Evolutionary conservation across 1,140 invertebrate genomes (phyloP).

Genomic region (Eciton burchellii): DNA sequence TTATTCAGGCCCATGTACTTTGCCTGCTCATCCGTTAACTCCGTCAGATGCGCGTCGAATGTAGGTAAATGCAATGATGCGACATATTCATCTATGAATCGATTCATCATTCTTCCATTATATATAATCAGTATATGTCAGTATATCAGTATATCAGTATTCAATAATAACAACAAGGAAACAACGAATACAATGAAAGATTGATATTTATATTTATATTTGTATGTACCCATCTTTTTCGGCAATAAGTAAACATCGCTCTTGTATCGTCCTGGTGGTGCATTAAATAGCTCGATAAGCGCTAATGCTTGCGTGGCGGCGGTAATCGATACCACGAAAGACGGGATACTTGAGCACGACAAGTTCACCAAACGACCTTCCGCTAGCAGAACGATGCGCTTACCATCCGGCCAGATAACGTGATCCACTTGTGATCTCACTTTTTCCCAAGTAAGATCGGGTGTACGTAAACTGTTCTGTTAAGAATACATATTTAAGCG

Average conservation of each 20-base stretch:
- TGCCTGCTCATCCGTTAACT: constrained; percentile 98
- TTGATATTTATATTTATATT: neutral
- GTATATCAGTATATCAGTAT: too few relatives aligned
- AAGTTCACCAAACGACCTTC: constrained; percentile 98
- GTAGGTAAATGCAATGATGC: constrained; percentile 97
- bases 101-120: neutral
- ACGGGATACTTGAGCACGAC: constrained; percentile 98
- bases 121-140: too few relatives aligned
- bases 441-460: constrained; percentile 98
- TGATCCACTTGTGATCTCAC: constrained; percentile 99
- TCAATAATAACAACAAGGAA: too few relatives aligned
- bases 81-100: constrained; percentile 95
- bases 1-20: constrained; percentile 99
- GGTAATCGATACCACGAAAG: constrained; percentile 98
- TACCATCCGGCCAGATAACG: constrained; percentile 98
- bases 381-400: constrained; percentile 95
- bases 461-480: constrained; percentile 95
- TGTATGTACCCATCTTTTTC: constrained; percentile 97
- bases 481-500: constrained; percentile 77
- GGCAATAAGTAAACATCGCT: constrained; percentile 97
- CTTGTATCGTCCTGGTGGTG: constrained; percentile 97
- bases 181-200: constrained; percentile 15
- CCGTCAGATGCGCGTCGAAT: constrained; percentile 98
- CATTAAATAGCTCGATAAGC: constrained; percentile 98
- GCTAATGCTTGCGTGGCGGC: constrained; percentile 97